These are phyloP conservation scores for Ceryle rudis DNA, from an alignment of 2,797 vertebrate species.

Conservation along the genomic window DNA sequence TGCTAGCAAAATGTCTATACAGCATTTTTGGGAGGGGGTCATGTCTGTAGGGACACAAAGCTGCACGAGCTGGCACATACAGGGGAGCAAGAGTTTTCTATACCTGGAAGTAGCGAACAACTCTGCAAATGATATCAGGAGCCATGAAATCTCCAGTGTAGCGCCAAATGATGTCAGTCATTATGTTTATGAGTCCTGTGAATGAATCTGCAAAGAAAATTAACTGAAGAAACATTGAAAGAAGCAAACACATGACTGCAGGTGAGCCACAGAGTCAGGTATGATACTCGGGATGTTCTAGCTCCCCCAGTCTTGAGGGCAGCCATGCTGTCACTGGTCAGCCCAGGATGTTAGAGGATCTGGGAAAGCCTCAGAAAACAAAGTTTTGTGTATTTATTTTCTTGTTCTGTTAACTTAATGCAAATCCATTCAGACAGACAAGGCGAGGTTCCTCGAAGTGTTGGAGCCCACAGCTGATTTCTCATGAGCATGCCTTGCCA, in stretches of 20 bases:
- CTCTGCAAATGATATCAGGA: conserved; percentile 79
- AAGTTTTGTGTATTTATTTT: not conserved
- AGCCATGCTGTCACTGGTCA: rapidly evolving
- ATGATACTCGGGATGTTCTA: not conserved
- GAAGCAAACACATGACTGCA: not conserved
- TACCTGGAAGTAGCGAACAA: conserved; percentile 82
- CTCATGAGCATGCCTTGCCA: rapidly evolving
- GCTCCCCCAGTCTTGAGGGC: not conserved
- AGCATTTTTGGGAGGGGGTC: not conserved
- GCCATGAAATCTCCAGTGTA: conserved; percentile 84
- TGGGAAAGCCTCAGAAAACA: not conserved
- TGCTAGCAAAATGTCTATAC: not conserved
- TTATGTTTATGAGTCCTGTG: conserved; percentile 81
- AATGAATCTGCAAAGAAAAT: conserved; percentile 75
- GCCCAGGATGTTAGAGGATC: not conserved
- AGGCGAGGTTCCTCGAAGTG: not conserved
- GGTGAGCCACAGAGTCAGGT: not conserved
- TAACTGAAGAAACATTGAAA: not conserved
- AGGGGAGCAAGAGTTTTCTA: not conserved
- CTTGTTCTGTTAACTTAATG: not conserved
- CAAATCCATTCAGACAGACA: not conserved
- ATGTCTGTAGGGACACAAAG: not conserved
- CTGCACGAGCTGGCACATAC: rapidly evolving
- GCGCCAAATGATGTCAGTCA: conserved; percentile 84
- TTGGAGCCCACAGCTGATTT: not conserved